Percentiles rank a stretch among this genome's conserved stretches.
Evolutionary conservation across 2,888 invertebrate species (phyloP).

Genomic region (Eilema caniola): DNA sequence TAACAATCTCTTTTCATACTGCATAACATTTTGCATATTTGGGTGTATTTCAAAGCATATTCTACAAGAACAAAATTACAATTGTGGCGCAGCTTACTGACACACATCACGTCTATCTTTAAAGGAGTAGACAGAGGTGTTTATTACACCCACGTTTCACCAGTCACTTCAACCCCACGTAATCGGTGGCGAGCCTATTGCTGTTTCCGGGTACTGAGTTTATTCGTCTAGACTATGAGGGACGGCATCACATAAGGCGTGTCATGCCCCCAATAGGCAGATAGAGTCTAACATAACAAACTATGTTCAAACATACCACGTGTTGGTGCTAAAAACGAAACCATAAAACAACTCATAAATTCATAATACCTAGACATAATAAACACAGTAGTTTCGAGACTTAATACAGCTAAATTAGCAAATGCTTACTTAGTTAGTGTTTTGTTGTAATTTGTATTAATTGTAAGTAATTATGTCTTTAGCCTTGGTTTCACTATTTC

Average conservation of each 20-base stretch:
- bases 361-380: slow-evolving; percentile 29
- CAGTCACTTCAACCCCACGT: too few species aligned
- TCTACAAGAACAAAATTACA: too few species aligned
- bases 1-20: too few species aligned
- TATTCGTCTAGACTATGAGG: background rate
- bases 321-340: slow-evolving; percentile 28
- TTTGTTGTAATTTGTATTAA: slow-evolving; percentile 65
- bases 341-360: slow-evolving; percentile 29
- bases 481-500: slow-evolving; percentile 64
- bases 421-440: slow-evolving; percentile 47
- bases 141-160: too few species aligned
- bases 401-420: slow-evolving; percentile 40
- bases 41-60: too few species aligned
- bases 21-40: too few species aligned
- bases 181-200: too few species aligned
- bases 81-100: too few species aligned
- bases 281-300: slow-evolving; percentile 19
- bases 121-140: too few species aligned
- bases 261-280: background rate
- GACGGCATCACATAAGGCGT: background rate
- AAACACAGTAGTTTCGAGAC: slow-evolving; percentile 36
- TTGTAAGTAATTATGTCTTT: slow-evolving; percentile 58
- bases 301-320: slow-evolving; percentile 25
- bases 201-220: too few species aligned
- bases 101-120: too few species aligned